phyloP scores from a whole-genome alignment of 2,888 invertebrate genomes.

The Pinctada fucata region DNA sequence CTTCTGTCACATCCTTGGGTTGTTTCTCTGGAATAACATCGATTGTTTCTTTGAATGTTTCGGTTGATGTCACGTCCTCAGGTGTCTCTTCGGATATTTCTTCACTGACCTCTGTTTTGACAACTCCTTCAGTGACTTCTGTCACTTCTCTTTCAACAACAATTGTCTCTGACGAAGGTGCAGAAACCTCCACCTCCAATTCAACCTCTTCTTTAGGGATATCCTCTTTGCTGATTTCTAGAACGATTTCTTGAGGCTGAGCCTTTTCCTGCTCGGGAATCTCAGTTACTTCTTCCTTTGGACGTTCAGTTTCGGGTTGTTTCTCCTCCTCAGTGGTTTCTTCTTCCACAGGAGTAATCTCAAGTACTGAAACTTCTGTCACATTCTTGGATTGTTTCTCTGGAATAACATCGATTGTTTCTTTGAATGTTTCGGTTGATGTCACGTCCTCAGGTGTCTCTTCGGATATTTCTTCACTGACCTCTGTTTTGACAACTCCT shows the following conservation, averaged over 20 bases:
- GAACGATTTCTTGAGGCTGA: slow-evolving; percentile 13
- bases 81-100: slow-evolving; percentile 32
- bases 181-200: background rate
- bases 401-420: background rate
- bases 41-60: slow-evolving; percentile 20
- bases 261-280: too few species aligned
- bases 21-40: slow-evolving; percentile 20
- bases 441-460: background rate
- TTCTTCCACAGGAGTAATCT: slow-evolving; percentile 26
- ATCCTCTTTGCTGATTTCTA: slow-evolving; percentile 10
- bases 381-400: background rate
- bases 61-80: slow-evolving; percentile 12
- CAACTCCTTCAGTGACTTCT: slow-evolving; percentile 31
- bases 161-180: background rate
- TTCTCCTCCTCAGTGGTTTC: slow-evolving; percentile 10
- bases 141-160: slow-evolving; percentile 19
- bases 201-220: background rate
- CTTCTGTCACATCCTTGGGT: slow-evolving; percentile 25
- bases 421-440: background rate
- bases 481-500: background rate
- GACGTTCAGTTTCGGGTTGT: background rate
- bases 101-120: slow-evolving; percentile 30
- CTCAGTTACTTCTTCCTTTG: slow-evolving; percentile 25
- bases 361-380: background rate
- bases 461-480: background rate